These are phyloP conservation scores for Sebastes flavidus DNA, from an alignment of 2,797 vertebrate species.

Conservation along the genomic window DNA sequence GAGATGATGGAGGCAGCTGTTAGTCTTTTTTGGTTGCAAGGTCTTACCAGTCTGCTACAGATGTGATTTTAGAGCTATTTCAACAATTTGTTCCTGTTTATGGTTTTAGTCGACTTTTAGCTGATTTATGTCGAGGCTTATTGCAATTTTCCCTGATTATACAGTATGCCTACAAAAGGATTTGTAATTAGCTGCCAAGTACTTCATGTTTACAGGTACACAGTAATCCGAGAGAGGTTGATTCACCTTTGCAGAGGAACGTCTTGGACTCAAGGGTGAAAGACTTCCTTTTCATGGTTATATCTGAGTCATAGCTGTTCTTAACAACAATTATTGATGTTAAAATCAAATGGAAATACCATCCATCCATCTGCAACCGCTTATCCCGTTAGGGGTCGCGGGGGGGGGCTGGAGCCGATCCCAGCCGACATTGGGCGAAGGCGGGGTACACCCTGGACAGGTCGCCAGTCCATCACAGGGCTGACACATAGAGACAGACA, in stretches of 20 bases:
- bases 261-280: neutral
- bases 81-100: neutral
- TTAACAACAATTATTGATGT: neutral
- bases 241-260: neutral
- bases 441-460: too few species aligned
- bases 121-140: neutral
- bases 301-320: neutral
- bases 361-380: too few species aligned
- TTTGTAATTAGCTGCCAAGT: neutral
- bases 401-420: too few species aligned
- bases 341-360: neutral
- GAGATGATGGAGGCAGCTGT: conserved; percentile 9
- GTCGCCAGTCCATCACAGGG: too few species aligned
- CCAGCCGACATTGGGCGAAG: too few species aligned
- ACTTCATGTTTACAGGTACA: neutral
- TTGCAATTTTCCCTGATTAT: neutral
- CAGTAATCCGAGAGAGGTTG: neutral
- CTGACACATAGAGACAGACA: too few species aligned
- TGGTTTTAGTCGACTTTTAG: neutral
- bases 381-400: too few species aligned
- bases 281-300: neutral
- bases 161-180: neutral
- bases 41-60: neutral
- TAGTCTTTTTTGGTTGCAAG: neutral
- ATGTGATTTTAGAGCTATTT: neutral